phyloP scores from a whole-genome alignment of 2,113 vertebrate genomes.

The Balaeniceps rex region DNA sequence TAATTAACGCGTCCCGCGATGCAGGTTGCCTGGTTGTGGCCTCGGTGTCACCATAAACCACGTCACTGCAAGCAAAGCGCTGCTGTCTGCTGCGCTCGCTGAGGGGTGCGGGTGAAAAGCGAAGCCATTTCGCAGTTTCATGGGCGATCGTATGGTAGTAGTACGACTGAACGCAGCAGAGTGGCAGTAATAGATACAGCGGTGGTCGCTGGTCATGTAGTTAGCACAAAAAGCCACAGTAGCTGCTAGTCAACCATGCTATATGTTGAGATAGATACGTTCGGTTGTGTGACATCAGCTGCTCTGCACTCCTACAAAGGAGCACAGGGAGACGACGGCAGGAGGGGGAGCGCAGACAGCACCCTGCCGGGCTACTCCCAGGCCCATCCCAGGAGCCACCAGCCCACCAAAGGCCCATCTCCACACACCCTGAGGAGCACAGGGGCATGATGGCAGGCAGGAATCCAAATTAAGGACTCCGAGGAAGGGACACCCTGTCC shows the following conservation, averaged over 20 bases:
- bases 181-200: rapidly evolving
- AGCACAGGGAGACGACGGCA: not conserved
- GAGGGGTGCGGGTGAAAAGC: not conserved
- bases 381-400: not conserved
- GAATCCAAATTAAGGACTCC: not conserved
- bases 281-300: not conserved
- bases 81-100: rapidly evolving
- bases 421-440: too few relatives aligned
- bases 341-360: not conserved
- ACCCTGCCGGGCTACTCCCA: too few relatives aligned
- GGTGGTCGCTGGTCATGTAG: rapidly evolving
- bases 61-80: rapidly evolving
- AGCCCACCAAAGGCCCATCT: not conserved
- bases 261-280: rapidly evolving
- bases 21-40: not conserved
- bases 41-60: not conserved
- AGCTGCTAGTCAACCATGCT: rapidly evolving
- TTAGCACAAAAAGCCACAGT: rapidly evolving
- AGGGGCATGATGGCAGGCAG: too few relatives aligned
- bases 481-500: not conserved
- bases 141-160: rapidly evolving
- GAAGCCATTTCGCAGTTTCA: not conserved
- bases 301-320: rapidly evolving
- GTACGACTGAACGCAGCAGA: rapidly evolving
- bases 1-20: not conserved